A percentile compares a stretch with the other conserved stretches of the same genome.
Evolutionary conservation across 1,140 invertebrate species (phyloP).

Genomic region (Drosophila burlai): DNA sequence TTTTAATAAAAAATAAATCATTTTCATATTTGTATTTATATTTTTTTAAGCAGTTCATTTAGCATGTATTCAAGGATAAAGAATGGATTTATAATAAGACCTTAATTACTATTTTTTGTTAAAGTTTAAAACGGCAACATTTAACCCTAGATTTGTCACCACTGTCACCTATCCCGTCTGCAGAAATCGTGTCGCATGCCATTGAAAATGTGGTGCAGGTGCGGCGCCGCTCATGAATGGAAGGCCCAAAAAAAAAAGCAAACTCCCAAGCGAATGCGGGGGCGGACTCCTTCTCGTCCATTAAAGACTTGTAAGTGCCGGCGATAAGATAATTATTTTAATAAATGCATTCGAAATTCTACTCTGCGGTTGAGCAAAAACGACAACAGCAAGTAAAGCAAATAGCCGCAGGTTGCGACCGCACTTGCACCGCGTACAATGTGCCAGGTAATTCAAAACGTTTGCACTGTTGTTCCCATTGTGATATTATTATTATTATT

Average conservation of each 20-base stretch:
- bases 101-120: not conserved
- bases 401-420: constrained; percentile 48
- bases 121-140: not conserved
- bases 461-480: constrained; percentile 60
- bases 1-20: not conserved
- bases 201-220: constrained; percentile 77
- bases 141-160: not conserved
- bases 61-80: not conserved
- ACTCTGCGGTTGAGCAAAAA: constrained; percentile 64
- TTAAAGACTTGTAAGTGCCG: constrained; percentile 43
- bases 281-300: constrained; percentile 6
- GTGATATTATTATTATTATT: constrained; percentile 76
- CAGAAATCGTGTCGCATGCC: constrained; percentile 61
- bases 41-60: not conserved
- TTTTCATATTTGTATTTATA: not conserved
- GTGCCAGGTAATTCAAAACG: constrained; percentile 74
- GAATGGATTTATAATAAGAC: too few relatives aligned
- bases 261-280: constrained; percentile 22
- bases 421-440: constrained; percentile 42
- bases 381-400: constrained; percentile 38
- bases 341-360: constrained; percentile 71
- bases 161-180: constrained; percentile 36
- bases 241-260: constrained; percentile 66
- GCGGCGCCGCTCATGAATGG: constrained; percentile 63
- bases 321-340: constrained; percentile 66